These are phyloP conservation scores for Argyrosomus regius DNA, from an alignment of 2,797 vertebrate species.

Conservation along the genomic window DNA sequence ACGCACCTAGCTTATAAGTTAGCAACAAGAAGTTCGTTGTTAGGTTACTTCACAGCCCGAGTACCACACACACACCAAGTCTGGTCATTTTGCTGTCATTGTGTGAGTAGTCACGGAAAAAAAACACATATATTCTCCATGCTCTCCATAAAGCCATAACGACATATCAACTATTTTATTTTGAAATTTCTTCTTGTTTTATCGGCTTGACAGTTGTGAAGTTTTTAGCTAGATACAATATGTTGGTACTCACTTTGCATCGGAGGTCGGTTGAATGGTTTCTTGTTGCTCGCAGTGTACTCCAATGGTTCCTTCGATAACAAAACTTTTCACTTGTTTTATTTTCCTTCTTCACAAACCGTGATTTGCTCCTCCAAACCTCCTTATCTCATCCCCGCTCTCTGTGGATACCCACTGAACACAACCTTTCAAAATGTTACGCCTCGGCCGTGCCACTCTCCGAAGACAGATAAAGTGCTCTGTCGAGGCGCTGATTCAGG, in stretches of 20 bases:
- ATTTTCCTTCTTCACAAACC: constrained; percentile 1
- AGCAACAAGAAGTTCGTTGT: neutral
- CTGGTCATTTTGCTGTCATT: neutral
- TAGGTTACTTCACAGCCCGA: neutral
- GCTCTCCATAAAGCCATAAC: neutral
- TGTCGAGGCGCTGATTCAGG: constrained; percentile 58
- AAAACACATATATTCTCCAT: no score
- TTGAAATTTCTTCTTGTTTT: neutral
- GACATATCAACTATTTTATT: neutral
- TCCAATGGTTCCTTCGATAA: constrained; percentile 28
- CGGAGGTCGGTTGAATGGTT: constrained; percentile 51
- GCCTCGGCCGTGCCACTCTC: constrained; percentile 65
- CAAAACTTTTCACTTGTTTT: constrained; percentile 20
- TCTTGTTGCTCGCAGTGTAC: constrained; percentile 22
- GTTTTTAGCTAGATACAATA: constrained; percentile 18
- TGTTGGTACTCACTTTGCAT: constrained; percentile 71
- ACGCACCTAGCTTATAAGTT: neutral
- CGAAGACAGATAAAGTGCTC: constrained; percentile 40
- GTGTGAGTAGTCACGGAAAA: neutral
- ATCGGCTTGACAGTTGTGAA: neutral
- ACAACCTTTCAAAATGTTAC: constrained; percentile 72
- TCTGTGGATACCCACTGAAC: constrained; percentile 3
- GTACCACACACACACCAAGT: neutral
- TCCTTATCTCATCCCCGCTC: constrained; percentile 44
- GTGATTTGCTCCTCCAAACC: constrained; percentile 5